Evolutionary conservation across 2,797 vertebrate species (phyloP), one percentile per base, ranked within the genome.

Genomic region (Peromyscus attwateri): DNA sequence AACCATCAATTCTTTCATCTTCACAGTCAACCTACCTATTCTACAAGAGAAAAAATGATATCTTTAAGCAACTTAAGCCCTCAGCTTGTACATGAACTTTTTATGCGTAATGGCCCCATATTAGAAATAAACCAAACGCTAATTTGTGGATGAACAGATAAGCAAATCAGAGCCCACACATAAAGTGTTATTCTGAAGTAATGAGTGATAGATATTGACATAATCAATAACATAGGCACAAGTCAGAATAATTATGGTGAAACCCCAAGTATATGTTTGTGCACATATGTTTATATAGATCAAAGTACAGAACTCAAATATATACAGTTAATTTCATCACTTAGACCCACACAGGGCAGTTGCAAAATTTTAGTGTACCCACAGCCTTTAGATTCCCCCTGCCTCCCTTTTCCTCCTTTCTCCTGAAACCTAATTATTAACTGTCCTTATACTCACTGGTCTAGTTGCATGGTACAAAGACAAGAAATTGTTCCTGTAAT

Each of bases 371-470:
- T 37, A 87, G 76, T 92, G 12, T 31, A 76, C 0, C 68, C 37
- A 77, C 68, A n/a, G 7, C 2, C 14, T 71, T 64, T 64, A 11
- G 9, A 64, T 92, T 29, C 3, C 60, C 14, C 37, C 25, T 55
- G 52, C 21, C 27, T 4, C 40, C 11, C 13, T 82, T 29, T 25
- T 77, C 43, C 43, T 96, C 29, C 57, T 77, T 92, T 93, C 34
- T 43, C 19, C 40, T 88, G 34, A 70, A 60, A 92, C 25, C 29
- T 92, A 55, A 84, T 87, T 31, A 92, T 92, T 46, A 79, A 79
- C 1, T 55, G 13, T 10, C 40, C 9, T 91, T 77, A 84, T 17
- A 49, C 31, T 27, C 34, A 29, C n/a, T 55, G 46, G 3, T n/a
- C 66, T 81, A 1, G 37, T 40, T 71, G 1, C 34, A 62, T 9